A percentile compares a stretch with the other conserved stretches of the same genome.
phyloP scores from a whole-genome alignment of 2,113 vertebrate species.

The Setophaga petechia region DNA sequence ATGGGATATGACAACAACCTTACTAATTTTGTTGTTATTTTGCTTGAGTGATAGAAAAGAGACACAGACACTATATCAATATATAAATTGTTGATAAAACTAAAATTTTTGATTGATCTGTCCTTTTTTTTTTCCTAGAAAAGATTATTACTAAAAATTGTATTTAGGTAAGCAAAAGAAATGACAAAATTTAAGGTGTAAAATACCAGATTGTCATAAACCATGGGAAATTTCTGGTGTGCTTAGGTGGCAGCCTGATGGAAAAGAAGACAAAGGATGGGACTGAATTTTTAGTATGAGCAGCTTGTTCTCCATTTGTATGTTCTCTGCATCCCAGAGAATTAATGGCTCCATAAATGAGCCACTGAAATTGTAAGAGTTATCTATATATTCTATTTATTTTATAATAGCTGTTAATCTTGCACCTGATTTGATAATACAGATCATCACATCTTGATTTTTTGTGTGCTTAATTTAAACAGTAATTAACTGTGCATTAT shows the following conservation, averaged over 20 bases:
- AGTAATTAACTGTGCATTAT: constrained; percentile 26
- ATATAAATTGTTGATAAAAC: not conserved
- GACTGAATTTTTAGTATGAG: not conserved
- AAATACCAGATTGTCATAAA: not conserved
- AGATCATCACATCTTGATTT: constrained; percentile 46
- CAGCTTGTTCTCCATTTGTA: not conserved
- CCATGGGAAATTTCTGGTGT: not conserved
- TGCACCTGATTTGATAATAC: constrained; percentile 28
- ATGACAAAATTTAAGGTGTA: not conserved
- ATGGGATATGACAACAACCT: not conserved
- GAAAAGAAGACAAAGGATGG: not conserved
- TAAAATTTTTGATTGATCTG: not conserved
- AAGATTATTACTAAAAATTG: not conserved
- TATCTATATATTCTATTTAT: constrained; percentile 39
- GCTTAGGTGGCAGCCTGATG: not conserved
- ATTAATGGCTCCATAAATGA: constrained; percentile 15
- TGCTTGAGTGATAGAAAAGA: not conserved
- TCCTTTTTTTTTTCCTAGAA: not conserved
- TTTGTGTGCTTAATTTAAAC: constrained; percentile 45
- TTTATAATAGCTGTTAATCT: constrained; percentile 37
- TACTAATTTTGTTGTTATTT: not conserved
- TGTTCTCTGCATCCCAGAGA: not conserved
- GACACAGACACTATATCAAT: not conserved
- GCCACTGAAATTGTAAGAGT: not conserved
- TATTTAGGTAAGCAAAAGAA: not conserved